Evolutionary conservation across 2,888 invertebrate species (phyloP), one percentile per base, ranked within the genome.

Genomic region (Ernsta delagoae): DNA sequence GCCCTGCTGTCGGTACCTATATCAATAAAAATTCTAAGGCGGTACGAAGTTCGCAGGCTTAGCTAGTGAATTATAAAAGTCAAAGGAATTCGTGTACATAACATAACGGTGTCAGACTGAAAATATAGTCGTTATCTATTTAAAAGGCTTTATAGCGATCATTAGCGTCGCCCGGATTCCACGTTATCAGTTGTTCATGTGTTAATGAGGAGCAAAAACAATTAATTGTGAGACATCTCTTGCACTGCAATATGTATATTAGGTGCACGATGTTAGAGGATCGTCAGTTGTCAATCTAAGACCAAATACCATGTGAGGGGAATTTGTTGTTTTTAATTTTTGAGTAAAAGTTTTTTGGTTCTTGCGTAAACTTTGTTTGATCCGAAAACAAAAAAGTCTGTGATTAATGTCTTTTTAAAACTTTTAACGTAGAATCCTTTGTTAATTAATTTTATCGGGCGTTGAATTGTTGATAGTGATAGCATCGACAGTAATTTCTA

Each of bases 151-250:
- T 71, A 74, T 69, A 74, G 62, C 66, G 71, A 48, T 70, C 73
- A 76, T 75, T 75, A 74, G 69, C 64, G 66, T 68, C 71, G 70
- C 65, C 72, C 72, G 71, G 69, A 73, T 72, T 69, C 56, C 70
- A 34, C 67, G 70, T 78, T 80, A 80, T 80, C 79, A 75, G 72
- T 60, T 53, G 70, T 75, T 75, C 72, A 77, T 77, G 79, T 79
- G 79, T 72, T 77, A 78, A 80, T 79, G 78, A 75, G 70, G 71
- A 61, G 56, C 11, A 71, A 73, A 53, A 75, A 75, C 78, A 78
- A 77, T 79, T 77, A 77, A 76, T 75, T 65, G 70, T 70, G 69
- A 65, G 66, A 70, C 71, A 65, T 74, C 68, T 73, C 56, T 41
- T 56, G n/a, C 62, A 62, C 68, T 39, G 7, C 39, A 39, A 39